phyloP scores from a whole-genome alignment of 2,888 invertebrate genomes.

The Drosophila stalkeri region DNA sequence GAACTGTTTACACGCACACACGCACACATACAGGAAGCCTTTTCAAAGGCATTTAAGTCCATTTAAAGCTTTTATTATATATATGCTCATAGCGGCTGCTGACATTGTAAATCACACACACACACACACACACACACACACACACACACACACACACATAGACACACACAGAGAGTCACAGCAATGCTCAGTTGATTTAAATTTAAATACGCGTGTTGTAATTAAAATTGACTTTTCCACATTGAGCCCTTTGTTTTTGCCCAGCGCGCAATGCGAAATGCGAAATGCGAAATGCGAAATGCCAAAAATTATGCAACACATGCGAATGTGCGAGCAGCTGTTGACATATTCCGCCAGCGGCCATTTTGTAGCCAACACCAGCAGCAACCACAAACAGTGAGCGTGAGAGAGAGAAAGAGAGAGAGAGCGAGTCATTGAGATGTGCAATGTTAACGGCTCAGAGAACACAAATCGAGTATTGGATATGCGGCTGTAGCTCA shows the following conservation, averaged over 20 bases:
- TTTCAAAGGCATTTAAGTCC: conserved; percentile 53
- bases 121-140: conserved; percentile 18
- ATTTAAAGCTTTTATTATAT: conserved; percentile 46
- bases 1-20: conserved; percentile 60
- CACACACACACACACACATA: conserved; percentile 24
- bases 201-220: conserved; percentile 63
- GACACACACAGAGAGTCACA: background rate
- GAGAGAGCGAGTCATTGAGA: conserved; percentile 51
- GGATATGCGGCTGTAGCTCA: background rate
- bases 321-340: conserved; percentile 58
- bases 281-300: conserved; percentile 37
- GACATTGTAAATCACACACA: conserved; percentile 52
- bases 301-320: conserved; percentile 67
- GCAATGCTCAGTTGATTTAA: conserved; percentile 52
- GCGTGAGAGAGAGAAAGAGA: background rate
- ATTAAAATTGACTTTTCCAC: conserved; percentile 73
- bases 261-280: conserved; percentile 5
- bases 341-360: conserved; percentile 66
- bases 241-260: conserved; percentile 24
- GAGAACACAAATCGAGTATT: conserved; percentile 26
- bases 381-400: background rate
- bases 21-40: conserved; percentile 18
- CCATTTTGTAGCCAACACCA: conserved; percentile 56
- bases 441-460: conserved; percentile 69
- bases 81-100: conserved; percentile 10